A percentile compares a stretch with the other conserved stretches of the same genome.
phyloP scores from a whole-genome alignment of 2,888 invertebrate species.

The Calliphora vomitoria region DNA sequence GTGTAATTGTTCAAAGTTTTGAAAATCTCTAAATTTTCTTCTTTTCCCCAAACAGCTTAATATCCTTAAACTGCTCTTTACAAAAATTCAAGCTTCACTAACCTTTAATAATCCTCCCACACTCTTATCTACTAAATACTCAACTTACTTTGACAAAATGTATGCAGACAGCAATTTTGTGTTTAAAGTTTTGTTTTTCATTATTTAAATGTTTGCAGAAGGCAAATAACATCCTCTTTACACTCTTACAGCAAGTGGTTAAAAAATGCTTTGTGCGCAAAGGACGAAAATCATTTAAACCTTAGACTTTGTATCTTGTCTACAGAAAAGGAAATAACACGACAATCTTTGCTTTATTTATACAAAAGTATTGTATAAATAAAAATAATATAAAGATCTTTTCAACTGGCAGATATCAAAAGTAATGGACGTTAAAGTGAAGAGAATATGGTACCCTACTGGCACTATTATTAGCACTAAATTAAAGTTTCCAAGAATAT shows the following conservation, averaged over 20 bases:
- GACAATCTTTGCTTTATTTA: not conserved
- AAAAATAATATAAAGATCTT: not conserved
- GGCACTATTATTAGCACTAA: too few species aligned
- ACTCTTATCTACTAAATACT: constrained; percentile 16
- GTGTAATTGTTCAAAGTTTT: too few species aligned
- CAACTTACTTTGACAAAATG: constrained; percentile 6
- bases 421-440: not conserved
- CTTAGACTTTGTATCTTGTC: not conserved
- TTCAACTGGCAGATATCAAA: not conserved
- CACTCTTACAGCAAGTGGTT: not conserved
- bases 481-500: too few species aligned
- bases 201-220: constrained; percentile 16
- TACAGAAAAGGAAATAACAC: not conserved
- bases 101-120: not conserved
- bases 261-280: constrained; percentile 9
- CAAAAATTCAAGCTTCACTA: not conserved
- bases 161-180: not conserved
- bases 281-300: constrained; percentile 23
- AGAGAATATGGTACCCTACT: not conserved
- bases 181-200: not conserved
- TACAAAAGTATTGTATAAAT: not conserved
- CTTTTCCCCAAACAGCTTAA: not conserved
- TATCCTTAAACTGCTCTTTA: not conserved
- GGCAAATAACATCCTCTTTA: not conserved
- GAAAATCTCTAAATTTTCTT: too few species aligned